These are phyloP conservation scores for Pachyuromys duprasi DNA, from an alignment of 2,797 vertebrate genomes.

Conservation along the genomic window DNA sequence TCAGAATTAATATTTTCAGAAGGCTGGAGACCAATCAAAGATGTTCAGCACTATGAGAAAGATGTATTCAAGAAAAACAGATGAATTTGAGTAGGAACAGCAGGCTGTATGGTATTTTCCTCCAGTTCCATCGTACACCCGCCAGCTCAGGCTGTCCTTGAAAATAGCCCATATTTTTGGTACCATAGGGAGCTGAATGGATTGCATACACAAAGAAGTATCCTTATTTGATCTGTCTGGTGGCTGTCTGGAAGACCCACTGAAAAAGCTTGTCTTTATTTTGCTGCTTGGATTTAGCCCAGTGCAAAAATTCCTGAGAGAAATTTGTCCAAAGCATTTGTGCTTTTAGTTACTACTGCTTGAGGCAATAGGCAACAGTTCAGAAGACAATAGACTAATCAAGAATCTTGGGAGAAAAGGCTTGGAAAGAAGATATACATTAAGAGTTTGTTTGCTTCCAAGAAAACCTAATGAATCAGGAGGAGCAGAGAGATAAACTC, in stretches of 20 bases:
- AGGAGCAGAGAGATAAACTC: background rate
- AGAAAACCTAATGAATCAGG: background rate
- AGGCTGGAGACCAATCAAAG: slow-evolving; percentile 17
- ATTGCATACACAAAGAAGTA: slow-evolving; percentile 42
- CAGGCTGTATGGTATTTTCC: slow-evolving; percentile 7
- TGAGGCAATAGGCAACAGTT: background rate
- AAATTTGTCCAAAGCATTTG: background rate
- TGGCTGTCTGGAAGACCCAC: slow-evolving; percentile 18
- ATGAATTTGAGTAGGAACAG: background rate
- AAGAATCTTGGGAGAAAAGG: background rate
- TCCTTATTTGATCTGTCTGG: slow-evolving; percentile 52
- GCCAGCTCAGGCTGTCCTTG: slow-evolving; percentile 16
- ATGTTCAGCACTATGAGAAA: background rate
- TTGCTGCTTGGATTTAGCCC: slow-evolving; percentile 21
- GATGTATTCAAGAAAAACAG: slow-evolving; percentile 43
- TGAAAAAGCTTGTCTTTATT: slow-evolving; percentile 13
- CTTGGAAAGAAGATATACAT: background rate
- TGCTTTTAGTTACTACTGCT: background rate
- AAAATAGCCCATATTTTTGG: slow-evolving; percentile 35
- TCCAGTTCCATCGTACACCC: background rate
- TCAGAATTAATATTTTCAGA: slow-evolving; percentile 37
- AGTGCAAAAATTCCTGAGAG: background rate
- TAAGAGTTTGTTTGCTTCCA: background rate
- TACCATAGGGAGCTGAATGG: slow-evolving; percentile 29
- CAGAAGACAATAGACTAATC: slow-evolving; percentile 27